Evolutionary conservation across 2,797 vertebrate species (phyloP).

Genomic region (Siniperca undulata): DNA sequence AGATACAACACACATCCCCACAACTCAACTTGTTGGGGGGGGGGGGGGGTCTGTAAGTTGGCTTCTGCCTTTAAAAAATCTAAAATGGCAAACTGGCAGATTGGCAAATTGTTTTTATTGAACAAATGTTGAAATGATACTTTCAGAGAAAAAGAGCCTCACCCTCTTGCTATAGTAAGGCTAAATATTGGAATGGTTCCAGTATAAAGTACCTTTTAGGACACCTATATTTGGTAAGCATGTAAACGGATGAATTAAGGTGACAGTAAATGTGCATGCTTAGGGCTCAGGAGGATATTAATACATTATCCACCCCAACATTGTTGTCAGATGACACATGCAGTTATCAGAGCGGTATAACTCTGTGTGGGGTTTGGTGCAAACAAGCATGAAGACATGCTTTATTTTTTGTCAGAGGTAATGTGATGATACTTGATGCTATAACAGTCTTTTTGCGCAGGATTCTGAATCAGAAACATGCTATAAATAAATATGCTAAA

Average conservation of each 20-base stretch:
- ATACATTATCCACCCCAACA: conserved; percentile 60
- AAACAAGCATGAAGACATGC: conserved; percentile 75
- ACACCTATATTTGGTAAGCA: conserved; percentile 55
- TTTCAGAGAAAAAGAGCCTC: neutral
- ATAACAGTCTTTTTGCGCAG: conserved; percentile 59
- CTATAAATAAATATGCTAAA: conserved; percentile 80
- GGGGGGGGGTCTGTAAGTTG: neutral
- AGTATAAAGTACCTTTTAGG: conserved; percentile 42
- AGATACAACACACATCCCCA: neutral
- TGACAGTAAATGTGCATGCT: conserved; percentile 68
- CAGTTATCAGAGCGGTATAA: conserved; percentile 58
- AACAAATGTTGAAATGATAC: conserved; percentile 1
- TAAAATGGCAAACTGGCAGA: neutral
- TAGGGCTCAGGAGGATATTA: conserved; percentile 69
- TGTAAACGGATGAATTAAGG: conserved; percentile 65
- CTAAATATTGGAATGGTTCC: conserved; percentile 35
- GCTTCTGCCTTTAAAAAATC: neutral
- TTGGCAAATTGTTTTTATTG: conserved; percentile 12
- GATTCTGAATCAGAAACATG: conserved; percentile 68
- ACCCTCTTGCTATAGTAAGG: neutral
- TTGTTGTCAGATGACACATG: conserved; percentile 67
- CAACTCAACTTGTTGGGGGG: neutral
- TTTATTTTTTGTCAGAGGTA: conserved; percentile 69
- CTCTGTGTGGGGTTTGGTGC: conserved; percentile 60
- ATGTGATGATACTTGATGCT: conserved; percentile 70